These are phyloP conservation scores for Petrolisthes manimaculis DNA, from an alignment of 2,888 invertebrate genomes.

Conservation along the genomic window DNA sequence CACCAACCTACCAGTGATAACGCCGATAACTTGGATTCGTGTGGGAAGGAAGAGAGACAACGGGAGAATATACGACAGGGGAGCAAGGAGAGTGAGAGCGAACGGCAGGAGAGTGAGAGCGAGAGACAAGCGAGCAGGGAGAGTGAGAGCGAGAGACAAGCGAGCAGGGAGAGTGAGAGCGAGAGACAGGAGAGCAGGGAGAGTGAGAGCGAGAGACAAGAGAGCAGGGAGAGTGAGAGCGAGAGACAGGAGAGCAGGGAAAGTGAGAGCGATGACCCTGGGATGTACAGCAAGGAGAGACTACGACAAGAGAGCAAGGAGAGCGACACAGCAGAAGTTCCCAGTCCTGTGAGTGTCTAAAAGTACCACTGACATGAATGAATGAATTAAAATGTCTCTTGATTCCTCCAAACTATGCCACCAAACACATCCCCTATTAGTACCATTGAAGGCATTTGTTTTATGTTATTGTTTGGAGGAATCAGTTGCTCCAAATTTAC, in stretches of 20 bases:
- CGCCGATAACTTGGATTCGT: not conserved
- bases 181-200: too few species aligned
- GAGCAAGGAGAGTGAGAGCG: too few species aligned
- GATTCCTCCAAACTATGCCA: not conserved
- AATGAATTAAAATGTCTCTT: not conserved
- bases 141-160: too few species aligned
- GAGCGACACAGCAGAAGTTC: slow-evolving; percentile 57
- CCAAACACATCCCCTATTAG: too few species aligned
- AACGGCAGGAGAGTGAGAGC: too few species aligned
- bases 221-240: slow-evolving; percentile 14
- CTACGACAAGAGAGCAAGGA: slow-evolving; percentile 60
- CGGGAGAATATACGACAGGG: not conserved
- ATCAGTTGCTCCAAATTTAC: too few species aligned
- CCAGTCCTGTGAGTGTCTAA: slow-evolving; percentile 50
- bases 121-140: too few species aligned
- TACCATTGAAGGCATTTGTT: too few species aligned
- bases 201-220: not conserved
- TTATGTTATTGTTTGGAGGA: too few species aligned
- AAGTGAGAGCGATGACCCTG: slow-evolving; percentile 25
- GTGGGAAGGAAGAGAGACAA: not conserved
- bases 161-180: too few species aligned
- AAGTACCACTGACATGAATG: not conserved
- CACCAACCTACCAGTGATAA: too few species aligned
- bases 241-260: slow-evolving; percentile 57
- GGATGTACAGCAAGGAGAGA: slow-evolving; percentile 32